Percentiles rank a stretch among this genome's conserved stretches.
These are phyloP conservation scores for Gallinago stenura DNA, from an alignment of 2,797 vertebrate species.

Conservation along the genomic window DNA sequence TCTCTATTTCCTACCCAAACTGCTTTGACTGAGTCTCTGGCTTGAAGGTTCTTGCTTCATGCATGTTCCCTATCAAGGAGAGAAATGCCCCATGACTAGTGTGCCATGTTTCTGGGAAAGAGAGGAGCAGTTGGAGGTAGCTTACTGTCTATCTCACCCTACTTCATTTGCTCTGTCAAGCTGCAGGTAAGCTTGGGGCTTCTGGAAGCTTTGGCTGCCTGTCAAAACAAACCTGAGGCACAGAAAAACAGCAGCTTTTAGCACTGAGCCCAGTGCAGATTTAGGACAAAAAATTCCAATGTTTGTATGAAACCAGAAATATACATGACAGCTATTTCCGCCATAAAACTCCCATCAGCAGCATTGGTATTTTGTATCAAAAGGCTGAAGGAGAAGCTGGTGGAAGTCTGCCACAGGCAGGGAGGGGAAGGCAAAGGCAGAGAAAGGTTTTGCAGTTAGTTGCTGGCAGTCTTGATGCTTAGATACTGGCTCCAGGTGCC, in stretches of 20 bases:
- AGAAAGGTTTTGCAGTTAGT: background rate
- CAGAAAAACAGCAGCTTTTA: background rate
- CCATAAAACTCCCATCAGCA: background rate
- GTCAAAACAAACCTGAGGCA: background rate
- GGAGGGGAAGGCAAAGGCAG: background rate
- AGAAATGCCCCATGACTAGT: background rate
- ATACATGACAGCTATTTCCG: background rate
- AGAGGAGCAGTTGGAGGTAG: background rate
- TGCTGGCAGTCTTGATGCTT: background rate
- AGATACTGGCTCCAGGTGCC: rapidly evolving
- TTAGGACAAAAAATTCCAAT: background rate
- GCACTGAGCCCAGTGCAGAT: background rate
- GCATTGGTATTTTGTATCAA: background rate
- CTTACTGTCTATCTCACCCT: background rate
- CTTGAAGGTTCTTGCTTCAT: background rate
- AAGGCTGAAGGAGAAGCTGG: background rate
- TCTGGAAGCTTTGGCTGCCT: background rate
- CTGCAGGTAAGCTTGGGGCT: conserved; percentile 16
- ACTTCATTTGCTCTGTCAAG: background rate
- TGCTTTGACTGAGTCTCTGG: background rate
- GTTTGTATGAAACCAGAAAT: background rate
- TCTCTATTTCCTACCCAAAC: background rate
- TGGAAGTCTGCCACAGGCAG: background rate
- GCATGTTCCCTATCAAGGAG: background rate
- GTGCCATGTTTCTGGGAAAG: background rate